Base-by-base conservation (phyloP, 1,140 invertebrate genomes). In the Microplitis mediator region DNA sequence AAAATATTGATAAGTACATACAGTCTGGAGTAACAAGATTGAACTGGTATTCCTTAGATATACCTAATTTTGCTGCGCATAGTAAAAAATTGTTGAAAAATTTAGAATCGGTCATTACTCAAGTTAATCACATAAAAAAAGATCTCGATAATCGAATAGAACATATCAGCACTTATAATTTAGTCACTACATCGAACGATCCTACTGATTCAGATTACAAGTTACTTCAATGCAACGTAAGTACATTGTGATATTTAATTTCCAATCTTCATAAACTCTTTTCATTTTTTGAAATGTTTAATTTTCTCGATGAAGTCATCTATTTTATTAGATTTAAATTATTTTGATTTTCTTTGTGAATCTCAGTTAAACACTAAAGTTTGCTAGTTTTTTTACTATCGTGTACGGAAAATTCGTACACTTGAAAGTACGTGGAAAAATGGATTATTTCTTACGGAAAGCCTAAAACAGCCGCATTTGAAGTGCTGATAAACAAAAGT, bases 31-130 rank as follows among this genome's bases (percentile, higher is more conserved):
- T 94, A 0, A 92, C 91, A 4, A 89, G 95, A 35, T 91, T 95
- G 35, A 94, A 92, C 67, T 97, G 95, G 95, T 93, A 91, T 72
- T 95, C 94, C 0, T 86, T 96, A 3, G 91, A 92, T 11, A 95
- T 97, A 58, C 86, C 86, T 45, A 93, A 95, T 65, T 97, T 93
- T 80, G 89, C 91, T 11, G 75, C 84, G 0, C 86, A 86, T 31
- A 93, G 92, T 77, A 80, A 83, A 60, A 81, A 83, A 54, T 81
- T 89, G 68, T 70, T 91, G 11, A 89, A 89, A 35, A 90, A 90
- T 77, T 87, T 95, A 67, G 88, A 87, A 50, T 92, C 91, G 0
- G 86, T 92, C 13, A 90, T 92, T 1, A 89, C 89, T 14, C 93
- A 96, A 83, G 89, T 96, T 3, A 91, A 93, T 74, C 93, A 95